phyloP scores from a whole-genome alignment of 2,113 vertebrate species.

The Hippocampus mohnikei region DNA sequence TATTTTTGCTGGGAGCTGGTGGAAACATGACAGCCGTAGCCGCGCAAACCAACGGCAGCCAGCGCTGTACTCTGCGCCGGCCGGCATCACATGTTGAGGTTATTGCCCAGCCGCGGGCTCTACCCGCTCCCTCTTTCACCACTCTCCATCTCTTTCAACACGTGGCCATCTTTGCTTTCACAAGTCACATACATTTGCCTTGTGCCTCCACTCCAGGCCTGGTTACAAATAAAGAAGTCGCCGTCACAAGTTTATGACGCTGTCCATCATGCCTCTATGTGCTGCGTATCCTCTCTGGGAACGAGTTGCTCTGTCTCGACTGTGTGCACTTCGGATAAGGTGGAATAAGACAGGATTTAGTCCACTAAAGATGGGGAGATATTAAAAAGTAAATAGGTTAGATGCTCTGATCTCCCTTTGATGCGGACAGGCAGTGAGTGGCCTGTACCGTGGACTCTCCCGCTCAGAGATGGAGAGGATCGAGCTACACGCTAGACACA shows the following conservation, averaged over 20 bases:
- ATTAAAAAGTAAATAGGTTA: conserved; percentile 63
- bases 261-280: conserved; percentile 55
- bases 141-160: conserved; percentile 25
- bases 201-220: conserved; percentile 29
- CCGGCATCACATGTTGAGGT: conserved; percentile 30
- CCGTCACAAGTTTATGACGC: conserved; percentile 60
- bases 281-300: conserved; percentile 45
- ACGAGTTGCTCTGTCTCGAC: conserved; percentile 32
- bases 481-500: conserved; percentile 11
- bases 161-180: conserved; percentile 45
- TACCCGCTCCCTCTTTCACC: conserved; percentile 22
- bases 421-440: background rate
- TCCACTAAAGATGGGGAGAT: conserved; percentile 44
- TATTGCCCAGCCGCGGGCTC: conserved; percentile 46
- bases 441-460: background rate
- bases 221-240: conserved; percentile 40
- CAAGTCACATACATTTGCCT: conserved; percentile 44
- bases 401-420: conserved; percentile 32
- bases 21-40: conserved; percentile 58
- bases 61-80: conserved; percentile 37
- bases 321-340: conserved; percentile 27
- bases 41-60: conserved; percentile 46
- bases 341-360: conserved; percentile 47
- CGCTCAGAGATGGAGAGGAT: conserved; percentile 12
- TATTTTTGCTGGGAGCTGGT: conserved; percentile 68